Conservation (phyloP, 1,140 invertebrate genomes). For the Melitaea cinxia region DNA sequence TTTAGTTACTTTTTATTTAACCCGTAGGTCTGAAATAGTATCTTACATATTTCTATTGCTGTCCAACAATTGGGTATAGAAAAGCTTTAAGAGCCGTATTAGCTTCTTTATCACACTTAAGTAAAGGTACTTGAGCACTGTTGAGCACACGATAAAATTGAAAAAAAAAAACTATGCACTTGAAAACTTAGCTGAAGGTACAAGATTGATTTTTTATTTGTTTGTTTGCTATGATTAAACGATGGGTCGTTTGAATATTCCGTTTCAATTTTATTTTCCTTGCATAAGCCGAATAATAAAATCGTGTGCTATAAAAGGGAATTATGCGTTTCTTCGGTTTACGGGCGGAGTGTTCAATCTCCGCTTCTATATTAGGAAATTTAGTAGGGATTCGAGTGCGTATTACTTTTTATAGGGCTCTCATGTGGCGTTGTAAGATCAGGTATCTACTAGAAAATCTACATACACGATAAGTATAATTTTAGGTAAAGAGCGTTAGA, state of each 20-base stretch:
- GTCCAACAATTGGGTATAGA: no score
- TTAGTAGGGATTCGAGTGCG: slow-evolving; percentile 27
- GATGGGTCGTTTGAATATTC: not conserved
- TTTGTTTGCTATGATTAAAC: not conserved
- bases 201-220: not conserved
- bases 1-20: no score
- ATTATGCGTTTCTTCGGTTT: slow-evolving; percentile 20
- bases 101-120: no score
- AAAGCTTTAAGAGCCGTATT: no score
- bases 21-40: no score
- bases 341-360: slow-evolving; percentile 32
- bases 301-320: slow-evolving; percentile 27
- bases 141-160: no score
- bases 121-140: no score
- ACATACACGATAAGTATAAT: not conserved
- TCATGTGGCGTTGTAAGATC: slow-evolving; percentile 7
- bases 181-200: not conserved
- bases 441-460: slow-evolving; percentile 1
- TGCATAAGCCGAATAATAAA: slow-evolving; percentile 28
- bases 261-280: slow-evolving; percentile 13
- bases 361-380: slow-evolving; percentile 31
- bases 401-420: slow-evolving; percentile 27
- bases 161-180: no score
- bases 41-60: no score
- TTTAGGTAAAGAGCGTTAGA: not conserved